Base-by-base conservation (phyloP, 2,113 vertebrate species). In the Apodemus speciosus region DNA sequence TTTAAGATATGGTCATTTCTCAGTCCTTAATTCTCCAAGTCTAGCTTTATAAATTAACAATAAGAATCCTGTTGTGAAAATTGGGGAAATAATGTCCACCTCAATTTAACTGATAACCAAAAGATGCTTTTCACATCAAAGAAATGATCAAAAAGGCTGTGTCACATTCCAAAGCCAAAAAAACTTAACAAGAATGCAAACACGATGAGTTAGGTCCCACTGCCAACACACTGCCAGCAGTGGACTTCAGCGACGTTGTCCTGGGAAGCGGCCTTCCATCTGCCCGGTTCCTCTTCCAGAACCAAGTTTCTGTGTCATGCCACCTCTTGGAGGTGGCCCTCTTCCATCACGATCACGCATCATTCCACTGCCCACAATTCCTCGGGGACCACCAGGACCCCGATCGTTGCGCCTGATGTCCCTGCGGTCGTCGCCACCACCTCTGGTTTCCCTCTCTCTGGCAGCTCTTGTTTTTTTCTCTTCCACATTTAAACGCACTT, bases 111-210 rank as follows among this genome's bases (percentile, higher is more conserved):
- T 96, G 98, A 98, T 98, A 99, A 98, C 98, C 97, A 98, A 98
- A 87, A 97, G 98, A 98, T 98, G 98, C 98, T 98, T 98, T 98
- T 99, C 98, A 99, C 98, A 98, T 98, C 98, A 99, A 99, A 99
- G 98, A 98, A 99, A 99, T 97, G 96, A 99, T 98, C 98, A 98
- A 99, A 98, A 98, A 98, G 98, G 98, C 98, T 98, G 99, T 99
- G 99, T 99, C 99, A 99, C 99, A 99, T 99, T 99, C 99, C 99
- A 99, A 99, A 99, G 99, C 98, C 98, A 98, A 98, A 98, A 99
- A 96, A 98, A 97, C 98, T 98, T 98, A 99, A 99, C 98, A 98
- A 99, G 98, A 99, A 99, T 98, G 98, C 98, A 98, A 99, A 99
- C 98, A 99, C 98, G 98, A 99, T 98, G 98, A 99, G 98, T 98